Conservation (phyloP, 2,113 vertebrate species). For the Isurus oxyrinchus region DNA sequence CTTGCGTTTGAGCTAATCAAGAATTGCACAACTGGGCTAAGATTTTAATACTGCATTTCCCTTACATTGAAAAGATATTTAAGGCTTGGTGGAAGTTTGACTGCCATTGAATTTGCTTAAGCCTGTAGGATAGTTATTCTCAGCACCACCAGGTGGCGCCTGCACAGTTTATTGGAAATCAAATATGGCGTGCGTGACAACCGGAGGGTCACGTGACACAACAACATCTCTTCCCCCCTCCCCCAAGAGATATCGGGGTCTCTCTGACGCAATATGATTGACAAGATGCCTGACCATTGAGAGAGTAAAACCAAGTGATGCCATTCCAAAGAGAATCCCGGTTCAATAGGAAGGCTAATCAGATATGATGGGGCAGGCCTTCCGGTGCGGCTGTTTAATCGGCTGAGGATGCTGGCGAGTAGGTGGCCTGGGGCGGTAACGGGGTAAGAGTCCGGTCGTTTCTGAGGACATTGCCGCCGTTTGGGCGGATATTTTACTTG, state of each 20-base stretch:
- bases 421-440: neutral
- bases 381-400: neutral
- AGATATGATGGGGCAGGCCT: neutral
- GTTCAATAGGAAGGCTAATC: neutral
- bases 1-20: neutral
- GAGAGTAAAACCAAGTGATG: too few relatives aligned
- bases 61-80: too few relatives aligned
- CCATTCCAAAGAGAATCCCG: neutral
- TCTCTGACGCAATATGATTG: neutral
- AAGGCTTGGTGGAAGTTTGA: neutral
- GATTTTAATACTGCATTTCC: neutral
- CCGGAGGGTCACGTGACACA: neutral
- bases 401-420: neutral
- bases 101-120: neutral
- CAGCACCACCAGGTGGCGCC: neutral
- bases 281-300: neutral
- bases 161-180: neutral
- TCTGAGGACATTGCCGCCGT: neutral
- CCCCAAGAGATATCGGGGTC: neutral
- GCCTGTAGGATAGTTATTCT: neutral
- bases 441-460: neutral
- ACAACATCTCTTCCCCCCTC: neutral
- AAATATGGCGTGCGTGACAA: conserved; percentile 21
- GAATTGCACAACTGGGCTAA: neutral
- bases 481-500: neutral